Evolutionary conservation across 2,113 vertebrate genomes (phyloP).

Genomic region (Pteruthius melanotis): DNA sequence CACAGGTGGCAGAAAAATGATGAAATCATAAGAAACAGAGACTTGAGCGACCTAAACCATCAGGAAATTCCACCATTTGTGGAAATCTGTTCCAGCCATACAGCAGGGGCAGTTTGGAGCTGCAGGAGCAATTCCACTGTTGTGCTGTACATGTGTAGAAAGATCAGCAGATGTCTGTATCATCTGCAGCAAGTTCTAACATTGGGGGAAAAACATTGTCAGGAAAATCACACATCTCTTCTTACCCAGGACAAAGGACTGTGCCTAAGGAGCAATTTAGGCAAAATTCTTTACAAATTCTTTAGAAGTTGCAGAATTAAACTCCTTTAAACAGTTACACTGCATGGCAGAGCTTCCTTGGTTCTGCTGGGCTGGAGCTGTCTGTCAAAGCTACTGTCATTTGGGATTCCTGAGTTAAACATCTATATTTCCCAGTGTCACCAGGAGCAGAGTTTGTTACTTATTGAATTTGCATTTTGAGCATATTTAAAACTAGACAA

Average conservation of each 20-base stretch:
- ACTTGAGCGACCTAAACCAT: neutral
- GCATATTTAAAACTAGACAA: constrained; percentile 15
- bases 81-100: neutral
- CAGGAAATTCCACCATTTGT: neutral
- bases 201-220: neutral
- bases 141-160: neutral
- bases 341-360: neutral
- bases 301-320: neutral
- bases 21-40: neutral
- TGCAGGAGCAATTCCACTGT: neutral
- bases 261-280: neutral
- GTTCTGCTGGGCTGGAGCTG: constrained; percentile 5
- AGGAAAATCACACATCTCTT: neutral
- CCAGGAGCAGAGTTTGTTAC: neutral
- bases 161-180: neutral
- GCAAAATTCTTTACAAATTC: neutral
- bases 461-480: constrained; percentile 18
- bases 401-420: neutral
- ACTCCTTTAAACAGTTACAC: neutral
- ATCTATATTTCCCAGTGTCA: constrained; percentile 25
- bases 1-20: neutral
- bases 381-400: neutral
- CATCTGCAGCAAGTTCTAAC: neutral
- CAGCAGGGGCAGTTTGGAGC: neutral
- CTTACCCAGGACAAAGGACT: neutral